Evolutionary conservation across 2,888 invertebrate genomes (phyloP), one percentile per base, ranked within the genome.

Genomic region (Caenorhabditis sp.): DNA sequence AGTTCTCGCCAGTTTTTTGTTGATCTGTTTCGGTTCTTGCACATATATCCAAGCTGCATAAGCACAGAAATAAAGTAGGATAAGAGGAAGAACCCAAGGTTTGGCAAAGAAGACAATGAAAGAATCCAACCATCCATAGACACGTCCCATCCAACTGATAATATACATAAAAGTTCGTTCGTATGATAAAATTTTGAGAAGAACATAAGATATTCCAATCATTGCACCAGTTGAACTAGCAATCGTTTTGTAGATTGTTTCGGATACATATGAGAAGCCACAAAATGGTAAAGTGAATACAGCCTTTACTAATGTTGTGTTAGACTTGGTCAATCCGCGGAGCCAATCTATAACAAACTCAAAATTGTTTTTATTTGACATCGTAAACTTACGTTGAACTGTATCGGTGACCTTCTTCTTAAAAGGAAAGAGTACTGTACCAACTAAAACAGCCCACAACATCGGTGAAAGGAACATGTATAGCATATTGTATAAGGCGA

Each of bases 381-480:
- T 3, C n/a, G 53, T 17, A 64, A 54, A 49, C 64, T 31, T 20
- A 81, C 81, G 58, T 68, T 79, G 76, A 31, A 74, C 67, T 12
- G 56, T 59, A 21, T 92, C 92, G 0, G 94, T 92, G 56, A 96
- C 89, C 66, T 92, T 92, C 73, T 93, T 91, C 89, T 97, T 97
- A 87, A 95, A 93, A 0, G 97, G 97, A 89, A 95, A 95, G n/a
- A 97, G 90, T 50, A 96, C 93, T 0, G 96, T 95, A n/a, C 99
- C 99, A 85, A 95, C 94, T 38, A 99, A 90, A 67, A 95, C 90
- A 0, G 97, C 96, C 97, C 97, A 99, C 82, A 97, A 91, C 63
- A 99, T 89, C 0, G 97, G 96, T 81, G 94, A 93, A 43, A 97
- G 67, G 63, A 88, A 88, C 83, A 87, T 85, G 70, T 84, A 83